Evolutionary conservation across 2,888 invertebrate genomes (phyloP).

Genomic region (Isoperla grammatica): DNA sequence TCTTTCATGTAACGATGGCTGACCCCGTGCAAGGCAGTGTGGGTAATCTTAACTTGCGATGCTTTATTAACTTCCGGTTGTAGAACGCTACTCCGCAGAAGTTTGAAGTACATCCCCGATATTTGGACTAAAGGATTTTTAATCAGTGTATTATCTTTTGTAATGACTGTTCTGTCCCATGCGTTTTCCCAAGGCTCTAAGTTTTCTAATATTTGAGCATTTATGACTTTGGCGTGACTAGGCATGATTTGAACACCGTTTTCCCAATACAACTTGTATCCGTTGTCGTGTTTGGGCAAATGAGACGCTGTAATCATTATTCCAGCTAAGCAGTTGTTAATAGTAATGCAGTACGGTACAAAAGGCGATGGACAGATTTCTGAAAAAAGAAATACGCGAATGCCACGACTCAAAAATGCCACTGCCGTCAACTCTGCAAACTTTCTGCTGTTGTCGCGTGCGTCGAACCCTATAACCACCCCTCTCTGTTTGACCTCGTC

Average conservation of each 20-base stretch:
- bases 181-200: slow-evolving; percentile 69
- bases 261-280: slow-evolving; percentile 95
- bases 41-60: slow-evolving; percentile 64
- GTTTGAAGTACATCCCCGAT: slow-evolving; percentile 59
- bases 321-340: slow-evolving; percentile 72
- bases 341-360: slow-evolving; percentile 77
- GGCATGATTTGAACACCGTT: slow-evolving; percentile 94
- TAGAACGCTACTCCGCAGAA: slow-evolving; percentile 52
- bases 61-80: too few species aligned
- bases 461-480: slow-evolving; percentile 88
- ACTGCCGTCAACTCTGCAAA: slow-evolving; percentile 85
- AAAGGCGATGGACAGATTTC: slow-evolving; percentile 87
- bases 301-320: slow-evolving; percentile 95
- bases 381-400: slow-evolving; percentile 77
- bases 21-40: slow-evolving; percentile 98
- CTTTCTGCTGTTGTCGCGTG: slow-evolving; percentile 82
- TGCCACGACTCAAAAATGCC: slow-evolving; percentile 68
- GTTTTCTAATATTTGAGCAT: slow-evolving; percentile 68
- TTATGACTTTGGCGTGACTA: slow-evolving; percentile 85
- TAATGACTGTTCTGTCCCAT: slow-evolving; percentile 61
- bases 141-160: slow-evolving; percentile 52
- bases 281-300: slow-evolving; percentile 93
- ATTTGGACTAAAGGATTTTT: slow-evolving; percentile 67
- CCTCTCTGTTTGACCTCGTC: slow-evolving; percentile 53
- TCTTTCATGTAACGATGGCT: slow-evolving; percentile 71